Percentiles rank a stretch among this genome's conserved stretches.
Evolutionary conservation across 2,113 vertebrate genomes (phyloP).

Genomic region (Mastomys natalensis): DNA sequence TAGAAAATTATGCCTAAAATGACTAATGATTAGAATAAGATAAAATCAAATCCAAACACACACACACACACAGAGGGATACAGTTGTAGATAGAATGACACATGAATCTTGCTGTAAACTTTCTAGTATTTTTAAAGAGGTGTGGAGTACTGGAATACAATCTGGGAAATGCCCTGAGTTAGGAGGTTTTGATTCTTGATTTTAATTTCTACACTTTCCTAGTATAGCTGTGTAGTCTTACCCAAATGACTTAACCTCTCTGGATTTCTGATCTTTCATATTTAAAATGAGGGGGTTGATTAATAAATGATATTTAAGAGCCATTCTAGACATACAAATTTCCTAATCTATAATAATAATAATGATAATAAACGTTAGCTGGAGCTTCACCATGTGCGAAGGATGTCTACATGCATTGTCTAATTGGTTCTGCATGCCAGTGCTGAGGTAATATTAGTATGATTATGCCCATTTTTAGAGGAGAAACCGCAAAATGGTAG

Average conservation of each 20-base stretch:
- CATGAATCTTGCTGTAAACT: neutral
- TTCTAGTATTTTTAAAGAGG: neutral
- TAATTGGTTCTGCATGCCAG: slow-evolving; percentile 52
- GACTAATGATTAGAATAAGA: slow-evolving; percentile 41
- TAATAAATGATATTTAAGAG: slow-evolving; percentile 54
- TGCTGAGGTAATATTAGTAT: slow-evolving; percentile 60
- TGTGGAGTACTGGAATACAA: neutral
- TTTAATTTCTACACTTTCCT: slow-evolving; percentile 29
- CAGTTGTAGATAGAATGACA: neutral
- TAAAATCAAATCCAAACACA: neutral
- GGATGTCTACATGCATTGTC: slow-evolving; percentile 51
- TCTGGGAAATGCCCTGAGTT: neutral
- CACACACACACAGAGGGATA: neutral
- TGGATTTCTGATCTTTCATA: slow-evolving; percentile 43
- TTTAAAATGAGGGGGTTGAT: slow-evolving; percentile 51
- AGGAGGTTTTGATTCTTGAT: neutral
- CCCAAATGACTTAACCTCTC: slow-evolving; percentile 56
- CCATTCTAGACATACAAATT: slow-evolving; percentile 43
- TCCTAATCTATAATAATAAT: slow-evolving; percentile 49
- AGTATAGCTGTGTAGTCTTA: slow-evolving; percentile 62
- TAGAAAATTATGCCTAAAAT: slow-evolving; percentile 71
- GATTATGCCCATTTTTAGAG: slow-evolving; percentile 70
- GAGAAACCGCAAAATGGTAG: slow-evolving; percentile 75
- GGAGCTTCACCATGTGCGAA: slow-evolving; percentile 58
- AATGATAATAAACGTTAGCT: slow-evolving; percentile 27